Conservation (phyloP, 2,113 vertebrate species). For the Stigmatopora argus region DNA sequence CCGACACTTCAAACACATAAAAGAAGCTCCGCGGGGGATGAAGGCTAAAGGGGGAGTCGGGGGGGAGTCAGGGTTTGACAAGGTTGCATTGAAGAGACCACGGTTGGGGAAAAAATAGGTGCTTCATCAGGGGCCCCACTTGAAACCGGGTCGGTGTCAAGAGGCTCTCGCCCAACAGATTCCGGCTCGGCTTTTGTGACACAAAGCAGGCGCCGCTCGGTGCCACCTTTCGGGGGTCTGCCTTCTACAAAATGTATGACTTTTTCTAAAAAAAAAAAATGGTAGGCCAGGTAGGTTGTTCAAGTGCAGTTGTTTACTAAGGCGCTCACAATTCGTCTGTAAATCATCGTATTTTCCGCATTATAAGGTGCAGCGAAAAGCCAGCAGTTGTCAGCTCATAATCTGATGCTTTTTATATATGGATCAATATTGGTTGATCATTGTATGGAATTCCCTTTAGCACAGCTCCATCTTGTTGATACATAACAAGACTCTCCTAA, state of each 20-base stretch:
- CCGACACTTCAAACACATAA: constrained; percentile 78
- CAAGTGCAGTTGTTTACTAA: background rate
- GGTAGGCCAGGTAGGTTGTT: constrained; percentile 14
- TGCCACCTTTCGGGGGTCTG: constrained; percentile 16
- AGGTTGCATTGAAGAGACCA: constrained; percentile 34
- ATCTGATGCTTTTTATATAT: too few species aligned
- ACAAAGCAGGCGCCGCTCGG: constrained; percentile 45
- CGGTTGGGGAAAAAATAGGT: constrained; percentile 14
- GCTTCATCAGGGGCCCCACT: constrained; percentile 36
- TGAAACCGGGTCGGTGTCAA: constrained; percentile 66
- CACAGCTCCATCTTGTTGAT: too few species aligned
- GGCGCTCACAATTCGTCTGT: constrained; percentile 32
- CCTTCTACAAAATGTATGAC: constrained; percentile 32
- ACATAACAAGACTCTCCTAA: too few species aligned
- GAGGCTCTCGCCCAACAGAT: constrained; percentile 51
- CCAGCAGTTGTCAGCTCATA: too few species aligned
- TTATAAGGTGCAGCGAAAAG: too few species aligned
- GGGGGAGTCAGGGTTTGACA: constrained; percentile 56
- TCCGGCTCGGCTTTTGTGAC: constrained; percentile 40
- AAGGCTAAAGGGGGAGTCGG: constrained; percentile 61
- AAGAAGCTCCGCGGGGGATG: constrained; percentile 74
- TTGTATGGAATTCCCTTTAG: too few species aligned
- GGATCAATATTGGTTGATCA: too few species aligned
- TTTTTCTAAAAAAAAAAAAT: constrained; percentile 26
- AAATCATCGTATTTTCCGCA: too few species aligned